Base-by-base conservation (phyloP, 2,888 invertebrate species). In the Epinotia brunnichana region DNA sequence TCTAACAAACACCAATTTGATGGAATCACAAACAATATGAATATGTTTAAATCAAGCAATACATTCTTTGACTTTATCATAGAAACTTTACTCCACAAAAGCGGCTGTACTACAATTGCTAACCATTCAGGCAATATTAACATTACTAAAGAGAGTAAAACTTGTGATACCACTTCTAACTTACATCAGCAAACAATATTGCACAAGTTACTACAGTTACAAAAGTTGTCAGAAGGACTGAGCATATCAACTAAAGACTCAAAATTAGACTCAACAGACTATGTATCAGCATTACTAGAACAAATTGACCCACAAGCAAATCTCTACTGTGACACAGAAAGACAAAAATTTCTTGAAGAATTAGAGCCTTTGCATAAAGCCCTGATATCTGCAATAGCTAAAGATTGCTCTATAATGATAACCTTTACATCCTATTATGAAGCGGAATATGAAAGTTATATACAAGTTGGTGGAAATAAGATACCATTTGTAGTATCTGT, bases 391-490 rank as follows among this genome's bases (percentile, higher is more conserved):
- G 94, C 95, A 39, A 94, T 95, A 4, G 95, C 95, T 21, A 96
- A 95, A 83, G 96, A 96, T 81, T 96, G 96, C 80, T 96, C 96
- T 0, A 92, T 96, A 35, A 95, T 96, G 94, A 91, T 96, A 64
- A 92, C 94, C 64, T 92, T 95, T 75, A 78, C 87, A 69, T 70
- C 48, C 1, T 80, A 73, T 74, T 81, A 51, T 76, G 67, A 41
- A 9, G 21, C 39, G n/a, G 41, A 66, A 66, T 75, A 81, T 67
- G 79, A 83, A 73, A 77, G 80, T n/a, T 82, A 70, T 64, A 78
- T 89, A 39, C 75, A 86, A 76, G 74, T 94, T 68, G 84, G 83
- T 61, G 87, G 88, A 56, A 78, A 81, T 41, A 87, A 81, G 74
- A 87, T 94, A 78, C 88, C 91, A 44, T 94, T 94, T 75, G 94